phyloP scores from a whole-genome alignment of 2,113 vertebrate species.

The Amazona vittata region DNA sequence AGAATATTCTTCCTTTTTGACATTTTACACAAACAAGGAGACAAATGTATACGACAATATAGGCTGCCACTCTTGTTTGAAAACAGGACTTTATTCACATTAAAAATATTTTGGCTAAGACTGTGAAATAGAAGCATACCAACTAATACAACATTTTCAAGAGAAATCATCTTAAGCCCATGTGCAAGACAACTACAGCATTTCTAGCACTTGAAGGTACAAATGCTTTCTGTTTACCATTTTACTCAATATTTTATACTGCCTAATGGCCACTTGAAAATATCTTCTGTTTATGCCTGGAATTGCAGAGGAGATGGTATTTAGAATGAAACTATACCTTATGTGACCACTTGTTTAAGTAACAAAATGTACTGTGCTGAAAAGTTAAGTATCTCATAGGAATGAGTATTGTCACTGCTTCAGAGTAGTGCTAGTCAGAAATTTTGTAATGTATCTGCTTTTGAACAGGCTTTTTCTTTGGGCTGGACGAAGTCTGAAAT shows the following conservation, averaged over 20 bases:
- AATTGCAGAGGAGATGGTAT: neutral
- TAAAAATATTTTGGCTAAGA: neutral
- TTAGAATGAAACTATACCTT: neutral
- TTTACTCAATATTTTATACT: neutral
- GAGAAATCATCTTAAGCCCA: neutral
- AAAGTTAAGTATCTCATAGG: neutral
- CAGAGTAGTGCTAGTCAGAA: neutral
- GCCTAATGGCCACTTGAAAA: neutral
- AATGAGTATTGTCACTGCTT: fast-evolving
- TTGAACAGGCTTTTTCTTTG: neutral
- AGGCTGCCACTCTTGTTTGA: neutral
- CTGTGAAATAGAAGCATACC: neutral
- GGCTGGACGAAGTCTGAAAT: neutral
- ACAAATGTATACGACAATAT: neutral
- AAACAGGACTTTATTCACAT: neutral
- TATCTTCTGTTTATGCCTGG: neutral
- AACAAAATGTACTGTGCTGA: neutral
- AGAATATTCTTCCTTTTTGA: neutral
- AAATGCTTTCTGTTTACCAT: neutral
- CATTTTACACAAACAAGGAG: neutral
- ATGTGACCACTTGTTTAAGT: neutral
- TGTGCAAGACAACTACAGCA: neutral
- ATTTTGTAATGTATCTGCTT: neutral
- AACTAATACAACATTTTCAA: neutral
- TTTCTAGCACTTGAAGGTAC: neutral